A percentile compares a stretch with the other conserved stretches of the same genome.
Conservation (phyloP, 2,113 vertebrate genomes). For the Melozone crissalis region DNA sequence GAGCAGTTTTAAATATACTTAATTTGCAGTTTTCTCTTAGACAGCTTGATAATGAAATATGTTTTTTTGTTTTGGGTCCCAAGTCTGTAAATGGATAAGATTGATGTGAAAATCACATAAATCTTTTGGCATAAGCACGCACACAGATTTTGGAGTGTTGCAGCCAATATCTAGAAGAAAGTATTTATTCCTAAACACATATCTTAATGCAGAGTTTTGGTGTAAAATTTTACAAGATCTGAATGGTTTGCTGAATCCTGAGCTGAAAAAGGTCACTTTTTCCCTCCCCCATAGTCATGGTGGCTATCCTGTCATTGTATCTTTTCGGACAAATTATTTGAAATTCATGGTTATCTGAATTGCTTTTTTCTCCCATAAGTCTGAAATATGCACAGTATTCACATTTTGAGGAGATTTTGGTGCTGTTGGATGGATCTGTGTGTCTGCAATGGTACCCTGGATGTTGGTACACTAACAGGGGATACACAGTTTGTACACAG, state of each 20-base stretch:
- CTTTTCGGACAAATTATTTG: neutral
- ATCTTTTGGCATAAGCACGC: neutral
- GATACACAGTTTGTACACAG: neutral
- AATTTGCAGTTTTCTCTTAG: constrained; percentile 73
- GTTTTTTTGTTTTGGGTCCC: neutral
- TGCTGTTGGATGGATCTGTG: neutral
- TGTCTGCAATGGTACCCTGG: neutral
- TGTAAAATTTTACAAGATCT: neutral
- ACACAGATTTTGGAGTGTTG: neutral
- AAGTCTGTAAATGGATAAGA: neutral
- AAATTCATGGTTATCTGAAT: neutral
- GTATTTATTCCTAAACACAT: neutral
- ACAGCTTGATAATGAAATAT: constrained; percentile 64
- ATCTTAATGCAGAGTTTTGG: neutral
- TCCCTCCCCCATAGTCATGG: neutral
- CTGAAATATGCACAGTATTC: neutral
- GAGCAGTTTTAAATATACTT: constrained; percentile 73
- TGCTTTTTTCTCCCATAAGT: neutral
- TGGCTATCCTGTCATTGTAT: neutral
- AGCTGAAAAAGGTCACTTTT: neutral
- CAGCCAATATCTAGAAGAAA: constrained; percentile 16
- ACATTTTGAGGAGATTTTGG: neutral
- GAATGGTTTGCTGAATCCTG: neutral
- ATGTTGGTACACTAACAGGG: neutral
- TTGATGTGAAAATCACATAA: neutral